phyloP scores from a whole-genome alignment of 2,113 vertebrate species.

The Athene cunicularia region DNA sequence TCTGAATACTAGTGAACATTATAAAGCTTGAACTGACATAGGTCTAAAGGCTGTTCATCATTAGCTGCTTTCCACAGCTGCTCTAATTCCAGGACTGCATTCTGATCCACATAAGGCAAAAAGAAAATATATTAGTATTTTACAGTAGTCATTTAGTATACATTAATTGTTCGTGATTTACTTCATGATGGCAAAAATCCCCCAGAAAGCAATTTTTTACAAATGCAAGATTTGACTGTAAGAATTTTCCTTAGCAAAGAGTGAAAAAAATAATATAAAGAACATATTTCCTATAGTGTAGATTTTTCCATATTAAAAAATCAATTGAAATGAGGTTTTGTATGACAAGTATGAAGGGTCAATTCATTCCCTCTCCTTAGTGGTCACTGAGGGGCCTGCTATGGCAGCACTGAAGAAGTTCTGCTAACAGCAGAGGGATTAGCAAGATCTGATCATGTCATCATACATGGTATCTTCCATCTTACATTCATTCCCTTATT shows the following conservation, averaged over 20 bases:
- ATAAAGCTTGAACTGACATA: not conserved
- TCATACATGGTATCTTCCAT: not conserved
- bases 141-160: not conserved
- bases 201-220: not conserved
- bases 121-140: conserved; percentile 9
- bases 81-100: not conserved
- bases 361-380: conserved; percentile 49
- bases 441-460: conserved; percentile 6
- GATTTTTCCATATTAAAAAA: conserved; percentile 54
- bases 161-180: conserved; percentile 13
- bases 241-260: conserved; percentile 21
- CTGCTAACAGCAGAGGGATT: not conserved
- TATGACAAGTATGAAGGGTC: conserved; percentile 17
- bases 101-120: not conserved
- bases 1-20: not conserved
- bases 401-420: conserved; percentile 25
- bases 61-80: not conserved
- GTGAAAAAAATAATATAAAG: conserved; percentile 9
- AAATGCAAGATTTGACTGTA: not conserved
- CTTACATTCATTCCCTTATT: not conserved
- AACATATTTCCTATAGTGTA: not conserved
- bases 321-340: conserved; percentile 38
- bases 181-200: not conserved
- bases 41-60: not conserved
- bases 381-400: conserved; percentile 19